Base-by-base conservation (phyloP, 2,888 invertebrate genomes). In the Syritta pipiens region DNA sequence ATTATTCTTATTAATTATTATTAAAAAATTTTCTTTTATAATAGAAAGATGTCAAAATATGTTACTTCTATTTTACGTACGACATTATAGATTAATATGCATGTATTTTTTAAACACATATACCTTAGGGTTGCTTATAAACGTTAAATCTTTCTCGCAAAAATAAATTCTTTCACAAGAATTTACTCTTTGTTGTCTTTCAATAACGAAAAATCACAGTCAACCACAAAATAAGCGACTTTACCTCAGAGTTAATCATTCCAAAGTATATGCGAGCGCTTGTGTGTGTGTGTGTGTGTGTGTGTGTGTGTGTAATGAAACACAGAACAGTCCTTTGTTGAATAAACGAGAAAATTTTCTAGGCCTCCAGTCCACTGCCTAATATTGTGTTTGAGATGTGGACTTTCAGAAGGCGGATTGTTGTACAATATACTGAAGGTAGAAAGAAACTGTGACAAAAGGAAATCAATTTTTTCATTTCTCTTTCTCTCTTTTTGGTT, bases 391-490 rank as follows among this genome's bases (percentile, higher is more conserved):
- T 19, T 37, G 12, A 51, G 62, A 28, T 24, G 19, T 0, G 46
- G 57, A 44, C 19, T 19, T 3, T 6, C 14, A 35, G 30, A 28
- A 48, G 22, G 37, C 26, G 42, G 37, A 48, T 37, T 59, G 32
- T 46, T 72, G 48, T 77, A n/a, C n/a, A n/a, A n/a, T n/a, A 49
- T 60, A 67, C 65, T 55, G 48, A 30, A 53, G 53, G 48, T 72
- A 60, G 53, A 32, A 32, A 30, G n/a, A n/a, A n/a, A n/a, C n/a
- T 46, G 49, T 65, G 72, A 65, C 72, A 72, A 72, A 77, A 65
- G 60, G 51, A 72, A 77, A 77, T 77, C 71, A 77, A 69, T 76
- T 76, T 77, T 72, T 71, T 53, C 51, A 32, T 55, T 35, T 60
- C 26, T 42, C 28, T 24, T 20, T 53, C 49, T 51, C 44, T 53